These are phyloP conservation scores for Eleginops maclovinus DNA, from an alignment of 2,113 vertebrate genomes.

Conservation along the genomic window DNA sequence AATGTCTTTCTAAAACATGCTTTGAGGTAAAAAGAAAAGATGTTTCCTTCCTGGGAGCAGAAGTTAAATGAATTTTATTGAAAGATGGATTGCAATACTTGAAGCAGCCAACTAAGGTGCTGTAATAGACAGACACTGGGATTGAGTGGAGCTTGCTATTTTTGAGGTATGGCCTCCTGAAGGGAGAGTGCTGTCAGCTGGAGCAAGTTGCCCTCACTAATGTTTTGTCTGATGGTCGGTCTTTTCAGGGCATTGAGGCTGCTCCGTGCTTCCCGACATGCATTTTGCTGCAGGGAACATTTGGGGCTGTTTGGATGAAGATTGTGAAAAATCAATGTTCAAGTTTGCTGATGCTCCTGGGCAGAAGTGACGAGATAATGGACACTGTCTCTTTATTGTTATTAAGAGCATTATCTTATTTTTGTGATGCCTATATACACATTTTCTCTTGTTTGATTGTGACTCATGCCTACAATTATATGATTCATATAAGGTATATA, in stretches of 20 bases:
- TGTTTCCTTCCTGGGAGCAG: not conserved
- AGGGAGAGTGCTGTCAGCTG: constrained; percentile 15
- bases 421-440: not conserved
- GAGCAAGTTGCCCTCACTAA: constrained; percentile 25
- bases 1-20: not conserved
- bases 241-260: constrained; percentile 12
- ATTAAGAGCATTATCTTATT: constrained; percentile 4
- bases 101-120: not conserved
- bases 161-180: constrained; percentile 15
- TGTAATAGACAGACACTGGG: constrained; percentile 16
- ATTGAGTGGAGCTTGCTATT: not conserved
- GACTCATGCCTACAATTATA: no score
- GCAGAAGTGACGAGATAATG: constrained; percentile 16
- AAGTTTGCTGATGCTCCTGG: constrained; percentile 13
- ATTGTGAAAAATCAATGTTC: constrained; percentile 27
- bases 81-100: not conserved
- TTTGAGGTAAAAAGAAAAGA: not conserved
- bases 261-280: constrained; percentile 12
- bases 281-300: constrained; percentile 37
- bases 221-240: constrained; percentile 45
- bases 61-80: not conserved
- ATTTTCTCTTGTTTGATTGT: not conserved
- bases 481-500: no score
- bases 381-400: not conserved
- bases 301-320: constrained; percentile 21